Evolutionary conservation across 92 coral and sea anemone species (phyloP).

Genomic region (Epizoanthus stellaris): DNA sequence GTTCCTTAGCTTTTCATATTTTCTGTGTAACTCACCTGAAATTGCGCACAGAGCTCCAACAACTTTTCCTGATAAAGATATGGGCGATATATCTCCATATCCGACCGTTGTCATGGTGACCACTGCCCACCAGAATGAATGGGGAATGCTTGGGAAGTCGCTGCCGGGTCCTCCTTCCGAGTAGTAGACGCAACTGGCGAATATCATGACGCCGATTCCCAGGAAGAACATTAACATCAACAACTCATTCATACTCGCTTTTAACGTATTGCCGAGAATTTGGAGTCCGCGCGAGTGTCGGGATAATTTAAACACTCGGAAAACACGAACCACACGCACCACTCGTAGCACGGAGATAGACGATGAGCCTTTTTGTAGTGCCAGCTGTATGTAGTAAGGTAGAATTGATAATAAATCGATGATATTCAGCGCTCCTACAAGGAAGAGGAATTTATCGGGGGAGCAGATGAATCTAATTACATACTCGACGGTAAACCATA

Average conservation of each 20-base stretch:
- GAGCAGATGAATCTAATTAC: conserved; percentile 84
- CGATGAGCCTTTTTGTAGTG: conserved; percentile 80
- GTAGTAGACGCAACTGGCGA: conserved; percentile 98
- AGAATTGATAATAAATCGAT: conserved; percentile 93
- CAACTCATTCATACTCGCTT: conserved; percentile 93
- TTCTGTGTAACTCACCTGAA: conserved; percentile 76
- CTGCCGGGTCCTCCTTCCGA: conserved; percentile 93
- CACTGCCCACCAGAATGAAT: conserved; percentile 99
- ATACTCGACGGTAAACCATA: conserved; percentile 92
- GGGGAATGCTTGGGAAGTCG: conserved; percentile 89
- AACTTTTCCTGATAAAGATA: conserved; percentile 86
- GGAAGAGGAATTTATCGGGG: conserved; percentile 87
- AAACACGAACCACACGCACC: conserved; percentile 98
- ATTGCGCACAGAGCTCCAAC: conserved; percentile 97
- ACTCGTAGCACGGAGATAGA: conserved; percentile 96
- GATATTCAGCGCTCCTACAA: conserved; percentile 88
- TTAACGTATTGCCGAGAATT: conserved; percentile 93
- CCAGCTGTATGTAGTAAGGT: conserved; percentile 93
- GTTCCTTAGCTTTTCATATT: background rate
- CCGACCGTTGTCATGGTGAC: conserved; percentile 99
- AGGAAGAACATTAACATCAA: conserved; percentile 96
- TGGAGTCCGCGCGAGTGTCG: conserved; percentile 99
- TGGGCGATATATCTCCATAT: conserved; percentile 94
- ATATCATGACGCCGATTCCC: conserved; percentile 96
- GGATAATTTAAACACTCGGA: conserved; percentile 97